Evolutionary conservation across 2,113 vertebrate species (phyloP).

Genomic region (Sphaerodactylus townsendi): DNA sequence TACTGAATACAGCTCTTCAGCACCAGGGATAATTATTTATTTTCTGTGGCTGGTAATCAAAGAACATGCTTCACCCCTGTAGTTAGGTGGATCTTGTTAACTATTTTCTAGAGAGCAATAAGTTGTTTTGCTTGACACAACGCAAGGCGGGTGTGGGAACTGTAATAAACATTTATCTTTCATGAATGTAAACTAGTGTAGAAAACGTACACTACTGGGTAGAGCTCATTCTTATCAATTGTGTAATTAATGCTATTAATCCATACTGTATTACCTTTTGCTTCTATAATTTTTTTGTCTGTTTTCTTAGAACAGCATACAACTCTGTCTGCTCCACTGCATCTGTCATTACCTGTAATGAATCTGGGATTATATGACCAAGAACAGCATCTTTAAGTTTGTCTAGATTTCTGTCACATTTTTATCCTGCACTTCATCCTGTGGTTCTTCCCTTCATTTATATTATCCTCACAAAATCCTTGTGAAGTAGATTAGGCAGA

Average conservation of each 20-base stretch:
- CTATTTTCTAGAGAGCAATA: not conserved
- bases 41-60: conserved; percentile 8
- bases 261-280: not conserved
- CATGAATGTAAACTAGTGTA: not conserved
- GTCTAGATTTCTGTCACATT: too few relatives aligned
- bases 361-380: not conserved
- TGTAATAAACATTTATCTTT: not conserved
- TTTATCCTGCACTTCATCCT: too few relatives aligned
- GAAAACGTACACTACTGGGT: not conserved
- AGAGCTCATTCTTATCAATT: not conserved
- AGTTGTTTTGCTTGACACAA: not conserved
- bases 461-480: too few relatives aligned
- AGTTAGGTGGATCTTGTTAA: not conserved
- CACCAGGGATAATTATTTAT: not conserved
- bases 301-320: not conserved
- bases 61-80: conserved; percentile 7
- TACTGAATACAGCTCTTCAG: not conserved
- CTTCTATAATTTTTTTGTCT: not conserved
- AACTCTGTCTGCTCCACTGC: not conserved
- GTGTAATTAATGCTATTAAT: not conserved
- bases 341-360: not conserved
- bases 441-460: too few relatives aligned
- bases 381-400: not conserved
- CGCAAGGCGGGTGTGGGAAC: not conserved
- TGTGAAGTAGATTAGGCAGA: too few relatives aligned